A percentile compares a stretch with the other conserved stretches of the same genome.
These are phyloP conservation scores for Ochotona curzoniae DNA, from an alignment of 2,113 vertebrate genomes.

Conservation along the genomic window DNA sequence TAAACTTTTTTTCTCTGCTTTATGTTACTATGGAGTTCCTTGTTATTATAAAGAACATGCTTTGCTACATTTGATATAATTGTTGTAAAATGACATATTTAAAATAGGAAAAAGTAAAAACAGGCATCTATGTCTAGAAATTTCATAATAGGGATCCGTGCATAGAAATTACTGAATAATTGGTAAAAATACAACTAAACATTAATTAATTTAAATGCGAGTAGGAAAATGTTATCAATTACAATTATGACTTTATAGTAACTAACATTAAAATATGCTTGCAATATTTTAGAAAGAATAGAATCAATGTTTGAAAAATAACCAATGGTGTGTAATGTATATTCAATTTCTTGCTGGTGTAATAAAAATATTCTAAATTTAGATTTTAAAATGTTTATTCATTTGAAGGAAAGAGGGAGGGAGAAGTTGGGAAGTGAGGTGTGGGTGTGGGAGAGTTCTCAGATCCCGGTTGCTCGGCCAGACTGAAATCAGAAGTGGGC, in stretches of 20 bases:
- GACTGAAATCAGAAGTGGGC: too few species aligned
- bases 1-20: too few species aligned
- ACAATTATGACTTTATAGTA: neutral
- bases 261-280: neutral
- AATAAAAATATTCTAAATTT: neutral
- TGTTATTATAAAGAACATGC: too few species aligned
- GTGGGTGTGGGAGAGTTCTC: too few species aligned
- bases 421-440: too few species aligned
- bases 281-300: neutral
- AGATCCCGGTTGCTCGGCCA: too few species aligned
- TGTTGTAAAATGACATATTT: too few species aligned
- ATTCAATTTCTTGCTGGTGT: neutral
- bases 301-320: neutral
- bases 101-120: neutral
- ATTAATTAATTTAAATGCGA: neutral
- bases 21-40: too few species aligned
- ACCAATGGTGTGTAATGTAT: neutral
- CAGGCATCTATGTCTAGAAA: neutral
- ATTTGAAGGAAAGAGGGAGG: too few species aligned
- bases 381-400: neutral
- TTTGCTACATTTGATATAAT: too few species aligned
- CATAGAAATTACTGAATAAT: neutral
- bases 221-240: neutral
- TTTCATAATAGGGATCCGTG: neutral
- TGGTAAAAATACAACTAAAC: neutral